phyloP scores from a whole-genome alignment of 2,797 vertebrate species.

The Lepidocolaptes lacrymiger region DNA sequence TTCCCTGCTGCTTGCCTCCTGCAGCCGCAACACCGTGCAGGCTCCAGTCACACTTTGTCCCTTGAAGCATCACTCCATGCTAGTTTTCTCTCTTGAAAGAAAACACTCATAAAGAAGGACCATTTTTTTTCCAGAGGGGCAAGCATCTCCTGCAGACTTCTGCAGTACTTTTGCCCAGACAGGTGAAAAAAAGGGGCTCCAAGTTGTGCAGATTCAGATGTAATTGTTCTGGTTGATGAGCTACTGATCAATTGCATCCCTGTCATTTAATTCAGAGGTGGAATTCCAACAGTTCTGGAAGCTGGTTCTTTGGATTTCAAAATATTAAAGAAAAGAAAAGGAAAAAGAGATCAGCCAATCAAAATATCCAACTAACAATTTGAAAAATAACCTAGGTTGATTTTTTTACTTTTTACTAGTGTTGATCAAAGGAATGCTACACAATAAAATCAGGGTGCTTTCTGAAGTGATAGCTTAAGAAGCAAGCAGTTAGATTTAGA shows the following conservation, averaged over 20 bases:
- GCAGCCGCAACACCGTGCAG: not conserved
- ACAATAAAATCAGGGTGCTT: not conserved
- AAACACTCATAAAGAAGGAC: not conserved
- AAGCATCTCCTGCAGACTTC: not conserved
- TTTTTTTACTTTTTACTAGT: not conserved
- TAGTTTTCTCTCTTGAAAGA: not conserved
- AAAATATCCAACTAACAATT: not conserved
- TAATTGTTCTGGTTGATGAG: not conserved
- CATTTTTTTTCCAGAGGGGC: not conserved
- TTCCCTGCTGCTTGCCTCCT: not conserved
- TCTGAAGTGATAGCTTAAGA: constrained; percentile 2
- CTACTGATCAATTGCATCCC: not conserved
- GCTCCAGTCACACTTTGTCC: not conserved
- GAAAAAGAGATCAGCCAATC: not conserved
- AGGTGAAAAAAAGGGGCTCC: not conserved
- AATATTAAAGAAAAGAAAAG: not conserved
- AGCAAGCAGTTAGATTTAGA: not conserved
- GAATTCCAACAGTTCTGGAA: not conserved
- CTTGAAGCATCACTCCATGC: not conserved
- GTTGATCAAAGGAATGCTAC: not conserved
- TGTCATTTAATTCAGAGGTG: not conserved
- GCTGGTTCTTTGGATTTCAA: not conserved
- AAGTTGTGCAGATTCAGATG: not conserved
- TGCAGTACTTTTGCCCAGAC: not conserved
- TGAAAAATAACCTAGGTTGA: not conserved